A percentile compares a stretch with the other conserved stretches of the same genome.
phyloP scores from a whole-genome alignment of 1,140 invertebrate genomes.

The Wasmannia auropunctata region DNA sequence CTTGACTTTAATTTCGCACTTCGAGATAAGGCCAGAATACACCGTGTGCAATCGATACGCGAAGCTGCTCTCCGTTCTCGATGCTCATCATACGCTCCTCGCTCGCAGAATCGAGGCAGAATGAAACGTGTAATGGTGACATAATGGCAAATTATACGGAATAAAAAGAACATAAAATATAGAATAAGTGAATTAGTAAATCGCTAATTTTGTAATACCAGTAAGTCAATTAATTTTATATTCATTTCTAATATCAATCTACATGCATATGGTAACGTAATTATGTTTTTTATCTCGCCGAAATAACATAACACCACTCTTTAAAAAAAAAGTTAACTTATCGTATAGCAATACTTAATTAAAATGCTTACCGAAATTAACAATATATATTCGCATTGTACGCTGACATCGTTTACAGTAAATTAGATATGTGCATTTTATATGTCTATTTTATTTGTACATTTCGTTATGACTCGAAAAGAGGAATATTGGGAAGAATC shows the following conservation, averaged over 20 bases:
- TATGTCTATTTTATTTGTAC: not conserved
- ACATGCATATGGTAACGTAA: not conserved
- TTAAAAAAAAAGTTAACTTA: not conserved
- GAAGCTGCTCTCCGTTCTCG: not conserved
- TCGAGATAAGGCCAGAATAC: slow-evolving; percentile 29
- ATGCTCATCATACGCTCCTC: slow-evolving; percentile 7
- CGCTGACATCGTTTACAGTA: not conserved
- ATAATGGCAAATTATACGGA: not conserved
- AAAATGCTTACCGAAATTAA: not conserved
- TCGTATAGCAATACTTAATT: not conserved
- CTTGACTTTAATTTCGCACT: slow-evolving; percentile 53
- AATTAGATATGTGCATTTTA: not conserved
- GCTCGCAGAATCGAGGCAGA: not conserved
- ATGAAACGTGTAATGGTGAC: not conserved
- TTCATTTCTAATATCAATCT: not conserved
- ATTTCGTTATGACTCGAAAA: not conserved
- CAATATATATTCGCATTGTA: not conserved
- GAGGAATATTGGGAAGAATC: not conserved
- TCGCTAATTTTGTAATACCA: not conserved
- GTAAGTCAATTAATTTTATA: not conserved
- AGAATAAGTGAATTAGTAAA: not conserved
- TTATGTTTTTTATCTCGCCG: not conserved
- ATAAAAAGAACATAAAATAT: not conserved
- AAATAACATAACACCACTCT: not conserved
- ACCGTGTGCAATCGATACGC: slow-evolving; percentile 32